Evolutionary conservation across 2,888 invertebrate species (phyloP).

Genomic region (Masnerella sp.): DNA sequence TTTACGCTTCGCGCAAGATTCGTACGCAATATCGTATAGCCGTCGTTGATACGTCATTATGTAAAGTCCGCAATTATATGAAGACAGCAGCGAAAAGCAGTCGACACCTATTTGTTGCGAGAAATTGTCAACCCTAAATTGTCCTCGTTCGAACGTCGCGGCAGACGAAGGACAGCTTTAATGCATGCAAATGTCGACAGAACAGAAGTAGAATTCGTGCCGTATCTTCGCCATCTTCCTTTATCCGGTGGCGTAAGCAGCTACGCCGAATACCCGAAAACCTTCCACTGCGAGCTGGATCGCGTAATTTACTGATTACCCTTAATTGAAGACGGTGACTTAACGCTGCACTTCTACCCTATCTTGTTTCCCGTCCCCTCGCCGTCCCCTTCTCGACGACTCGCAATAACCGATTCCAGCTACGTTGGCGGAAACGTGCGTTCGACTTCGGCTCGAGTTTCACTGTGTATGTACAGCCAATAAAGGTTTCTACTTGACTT

Average conservation of each 20-base stretch:
- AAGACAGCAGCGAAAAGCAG: slow-evolving; percentile 11
- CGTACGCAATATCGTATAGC: background rate
- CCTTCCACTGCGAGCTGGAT: slow-evolving; percentile 53
- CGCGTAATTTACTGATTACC: slow-evolving; percentile 74
- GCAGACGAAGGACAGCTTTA: slow-evolving; percentile 65
- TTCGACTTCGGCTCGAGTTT: slow-evolving; percentile 48
- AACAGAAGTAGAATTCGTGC: slow-evolving; percentile 73
- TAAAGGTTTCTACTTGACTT: slow-evolving; percentile 37
- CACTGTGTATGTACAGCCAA: slow-evolving; percentile 33
- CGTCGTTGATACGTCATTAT: no score
- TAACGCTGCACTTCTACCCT: slow-evolving; percentile 67
- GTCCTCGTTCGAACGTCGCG: slow-evolving; percentile 49
- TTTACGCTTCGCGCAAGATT: no score
- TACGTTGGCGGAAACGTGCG: slow-evolving; percentile 58
- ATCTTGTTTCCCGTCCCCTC: slow-evolving; percentile 52
- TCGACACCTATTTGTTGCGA: slow-evolving; percentile 49
- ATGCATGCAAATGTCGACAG: slow-evolving; percentile 71
- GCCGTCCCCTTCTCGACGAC: slow-evolving; percentile 26
- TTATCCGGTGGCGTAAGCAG: slow-evolving; percentile 44
- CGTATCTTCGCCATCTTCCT: slow-evolving; percentile 68
- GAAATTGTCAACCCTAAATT: slow-evolving; percentile 61
- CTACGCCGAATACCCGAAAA: slow-evolving; percentile 45
- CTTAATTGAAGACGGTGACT: slow-evolving; percentile 75
- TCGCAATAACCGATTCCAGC: slow-evolving; percentile 66
- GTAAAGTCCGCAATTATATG: slow-evolving; percentile 49